These are phyloP conservation scores for Sakesphorus luctuosus DNA, from an alignment of 2,113 vertebrate species.

Conservation along the genomic window DNA sequence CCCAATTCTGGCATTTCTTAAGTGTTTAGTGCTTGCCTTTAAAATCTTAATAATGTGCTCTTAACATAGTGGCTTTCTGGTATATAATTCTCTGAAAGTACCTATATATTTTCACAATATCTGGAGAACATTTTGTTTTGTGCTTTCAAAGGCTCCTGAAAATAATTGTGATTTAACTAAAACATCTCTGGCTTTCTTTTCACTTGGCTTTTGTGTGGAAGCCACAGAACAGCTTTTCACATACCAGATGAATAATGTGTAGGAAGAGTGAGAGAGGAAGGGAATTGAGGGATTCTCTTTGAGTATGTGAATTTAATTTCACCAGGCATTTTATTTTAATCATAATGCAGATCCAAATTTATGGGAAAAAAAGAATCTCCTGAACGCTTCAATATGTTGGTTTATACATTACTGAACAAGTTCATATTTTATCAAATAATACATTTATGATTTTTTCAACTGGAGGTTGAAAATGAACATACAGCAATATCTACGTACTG, in stretches of 20 bases:
- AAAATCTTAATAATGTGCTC: background rate
- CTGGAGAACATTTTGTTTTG: constrained; percentile 35
- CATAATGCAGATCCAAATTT: background rate
- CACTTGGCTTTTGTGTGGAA: constrained; percentile 31
- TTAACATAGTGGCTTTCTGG: background rate
- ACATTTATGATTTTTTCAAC: background rate
- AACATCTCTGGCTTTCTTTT: constrained; percentile 42
- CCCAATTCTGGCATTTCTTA: background rate
- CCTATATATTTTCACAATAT: background rate
- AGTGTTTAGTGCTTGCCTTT: background rate
- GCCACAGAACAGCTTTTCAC: constrained; percentile 45
- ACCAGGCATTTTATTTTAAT: constrained; percentile 13
- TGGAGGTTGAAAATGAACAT: background rate
- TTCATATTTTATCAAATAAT: background rate
- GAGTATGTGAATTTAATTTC: constrained; percentile 36
- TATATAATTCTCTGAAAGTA: constrained; percentile 32
- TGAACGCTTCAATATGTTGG: background rate
- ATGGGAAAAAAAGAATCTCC: background rate
- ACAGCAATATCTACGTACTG: background rate
- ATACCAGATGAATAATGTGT: constrained; percentile 57
- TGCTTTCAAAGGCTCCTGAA: background rate
- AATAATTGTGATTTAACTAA: constrained; percentile 39
- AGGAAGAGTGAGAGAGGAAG: constrained; percentile 53
- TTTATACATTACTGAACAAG: background rate
- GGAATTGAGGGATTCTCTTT: constrained; percentile 26